Base-by-base conservation (phyloP, 2,888 invertebrate genomes). In the Pristionchus maxplancki region DNA sequence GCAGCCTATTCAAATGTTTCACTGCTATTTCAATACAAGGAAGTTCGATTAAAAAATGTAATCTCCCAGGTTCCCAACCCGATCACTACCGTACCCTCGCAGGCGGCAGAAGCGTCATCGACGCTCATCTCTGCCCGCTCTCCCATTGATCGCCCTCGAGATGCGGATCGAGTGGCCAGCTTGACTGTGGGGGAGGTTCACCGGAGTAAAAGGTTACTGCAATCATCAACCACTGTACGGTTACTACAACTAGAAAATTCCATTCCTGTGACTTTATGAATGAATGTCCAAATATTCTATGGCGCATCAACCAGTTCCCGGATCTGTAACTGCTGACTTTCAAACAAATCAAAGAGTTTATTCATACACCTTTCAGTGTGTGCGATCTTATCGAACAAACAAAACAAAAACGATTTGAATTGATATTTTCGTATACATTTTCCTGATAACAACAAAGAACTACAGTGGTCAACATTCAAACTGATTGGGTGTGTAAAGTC, bases 31-130 rank as follows among this genome's bases (percentile, higher is more conserved):
- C 44, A 44, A 9, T 44, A 44, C 44, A 44, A 9, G 24, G 1
- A 58, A n/a, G 9, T 24, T 53, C 15, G 53, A 53, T 11, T 53
- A 53, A 53, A 17, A 53, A 9, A 17, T 24, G 24, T 58, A 4
- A 15, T n/a, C 24, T n/a, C 24, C 24, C 58, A 4, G n/a, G 6
- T 5, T 58, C 58, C 58, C 58, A 9, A 1, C 3, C n/a, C 24
- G 58, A 58, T 24, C 0, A 44, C 28, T 64, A 85, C 87, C 50
- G 64, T 37, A 92, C 91, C 92, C 90, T 92, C 92, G 81, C 92
- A 92, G 48, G 92, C 92, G 28, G 90, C 90, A 11, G 92, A 90
- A 34, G 92, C 91, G 74, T 91, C 92, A 71, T 91, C 92, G 31
- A 87, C 85, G 34, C 50, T 82, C 82, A 53, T 82, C 50, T 82